A percentile compares a stretch with the other conserved stretches of the same genome.
These are phyloP conservation scores for Exocentrus adspersus DNA, from an alignment of 2,888 invertebrate genomes.

Conservation along the genomic window DNA sequence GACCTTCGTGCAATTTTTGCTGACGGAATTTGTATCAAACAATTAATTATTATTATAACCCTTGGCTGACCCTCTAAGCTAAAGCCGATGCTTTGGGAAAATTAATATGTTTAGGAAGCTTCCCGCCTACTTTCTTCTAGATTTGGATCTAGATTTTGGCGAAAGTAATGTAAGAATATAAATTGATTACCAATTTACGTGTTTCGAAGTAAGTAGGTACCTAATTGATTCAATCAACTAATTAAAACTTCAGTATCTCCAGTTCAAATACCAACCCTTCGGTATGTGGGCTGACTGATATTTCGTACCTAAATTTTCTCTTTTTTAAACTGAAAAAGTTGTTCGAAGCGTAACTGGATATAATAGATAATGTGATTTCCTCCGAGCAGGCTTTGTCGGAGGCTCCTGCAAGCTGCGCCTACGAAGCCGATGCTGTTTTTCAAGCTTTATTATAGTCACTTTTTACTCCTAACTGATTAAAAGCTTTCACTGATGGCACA, in stretches of 20 bases:
- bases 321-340: constrained; percentile 2
- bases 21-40: not conserved
- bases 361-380: constrained; percentile 13
- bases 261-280: too few relatives aligned
- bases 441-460: not conserved
- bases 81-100: not conserved
- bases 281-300: too few relatives aligned
- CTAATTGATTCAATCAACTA: too few relatives aligned
- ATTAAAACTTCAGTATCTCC: too few relatives aligned
- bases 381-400: not conserved
- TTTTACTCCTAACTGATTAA: not conserved
- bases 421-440: constrained; percentile 2
- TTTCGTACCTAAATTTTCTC: constrained; percentile 2
- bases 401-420: not conserved
- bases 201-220: not conserved
- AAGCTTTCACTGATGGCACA: not conserved
- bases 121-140: not conserved
- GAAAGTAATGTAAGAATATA: too few relatives aligned
- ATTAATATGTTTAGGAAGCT: not conserved
- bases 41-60: not conserved
- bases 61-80: not conserved
- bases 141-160: not conserved
- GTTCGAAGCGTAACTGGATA: constrained; percentile 6
- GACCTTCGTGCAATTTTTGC: not conserved
- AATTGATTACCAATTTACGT: too few relatives aligned